Evolutionary conservation across 2,113 vertebrate genomes (phyloP).

Genomic region (Chitala chitala): DNA sequence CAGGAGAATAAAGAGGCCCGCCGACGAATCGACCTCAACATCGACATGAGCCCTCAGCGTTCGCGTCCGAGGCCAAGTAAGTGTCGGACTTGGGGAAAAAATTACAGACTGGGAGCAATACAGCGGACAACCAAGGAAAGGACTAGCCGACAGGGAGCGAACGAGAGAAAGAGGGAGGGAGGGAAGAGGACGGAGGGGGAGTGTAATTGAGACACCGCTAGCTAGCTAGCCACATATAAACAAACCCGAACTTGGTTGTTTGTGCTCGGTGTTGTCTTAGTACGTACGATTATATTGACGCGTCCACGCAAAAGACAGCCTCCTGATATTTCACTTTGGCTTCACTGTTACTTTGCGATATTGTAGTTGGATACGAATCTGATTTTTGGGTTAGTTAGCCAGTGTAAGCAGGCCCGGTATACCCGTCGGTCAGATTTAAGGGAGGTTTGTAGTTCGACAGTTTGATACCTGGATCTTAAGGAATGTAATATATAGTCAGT

Average conservation of each 20-base stretch:
- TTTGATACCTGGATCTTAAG: too few relatives aligned
- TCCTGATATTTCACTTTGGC: too few relatives aligned
- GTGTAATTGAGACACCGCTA: conserved; percentile 34
- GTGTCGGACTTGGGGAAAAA: conserved; percentile 39
- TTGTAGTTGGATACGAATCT: background rate
- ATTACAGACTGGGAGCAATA: conserved; percentile 29
- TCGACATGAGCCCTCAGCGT: conserved; percentile 71
- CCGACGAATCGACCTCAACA: conserved; percentile 68
- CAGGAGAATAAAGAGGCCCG: conserved; percentile 70
- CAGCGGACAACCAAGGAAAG: background rate
- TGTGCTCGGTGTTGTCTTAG: background rate
- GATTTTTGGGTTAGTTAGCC: conserved; percentile 50
- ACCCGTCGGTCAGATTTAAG: background rate
- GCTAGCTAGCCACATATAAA: conserved; percentile 61
- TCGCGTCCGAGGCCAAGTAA: conserved; percentile 70
- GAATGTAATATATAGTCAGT: too few relatives aligned
- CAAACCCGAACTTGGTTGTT: conserved; percentile 47
- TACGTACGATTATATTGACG: background rate
- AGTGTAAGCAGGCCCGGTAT: conserved; percentile 45
- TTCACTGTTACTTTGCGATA: background rate
- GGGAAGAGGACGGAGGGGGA: conserved; percentile 33
- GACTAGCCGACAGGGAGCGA: conserved; percentile 28
- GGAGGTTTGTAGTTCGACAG: too few relatives aligned
- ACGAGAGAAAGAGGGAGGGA: conserved; percentile 26
- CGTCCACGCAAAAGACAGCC: background rate